Base-by-base conservation (phyloP, 2,797 vertebrate genomes). In the Neostethus bicornis region DNA sequence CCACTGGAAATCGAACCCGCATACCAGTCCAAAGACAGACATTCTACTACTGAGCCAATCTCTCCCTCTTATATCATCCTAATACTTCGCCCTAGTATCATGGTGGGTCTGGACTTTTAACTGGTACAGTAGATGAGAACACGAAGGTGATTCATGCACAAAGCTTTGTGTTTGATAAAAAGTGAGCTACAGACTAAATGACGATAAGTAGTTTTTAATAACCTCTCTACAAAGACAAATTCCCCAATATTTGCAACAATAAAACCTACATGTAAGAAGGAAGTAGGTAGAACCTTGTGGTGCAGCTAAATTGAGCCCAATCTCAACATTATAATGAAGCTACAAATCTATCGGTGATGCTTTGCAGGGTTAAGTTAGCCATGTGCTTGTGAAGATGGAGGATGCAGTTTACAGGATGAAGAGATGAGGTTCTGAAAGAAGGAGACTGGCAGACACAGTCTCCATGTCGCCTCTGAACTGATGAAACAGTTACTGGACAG, bases 341-440 rank as follows among this genome's bases (percentile, higher is more conserved):
- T 51, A 73, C 48, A 61, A 51, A 52, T 73, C 43, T 56, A 51
- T 73, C 58, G 70, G 42, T 54, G 66, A 67, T n/a, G 58, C 84
- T 82, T 81, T 77, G 80, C 83, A 70, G 50, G 69, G 72, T 77
- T 60, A n/a, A n/a, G n/a, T 70, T 81, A 79, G 80, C 70, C 66
- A 68, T 66, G 58, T 31, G 61, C 35, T 50, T 4, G 48, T 57
- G 69, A 75, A 49, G 80, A 28, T 37, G 84, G 84, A 56, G 29
- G 64, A 79, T 77, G 79, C 4, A 5, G 61, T 61, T 80, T 77
- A 87, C 60, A 37, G 67, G 79, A 75, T 84, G 85, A 74, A 66
- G 91, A 93, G 94, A 95, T 93, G 93, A 96, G 94, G 94, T 91
- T 95, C 95, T 96, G 94, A 95, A 95, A 97, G 93, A 91, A 91